Evolutionary conservation across 1,140 invertebrate species (phyloP).

Genomic region (Armadillidium nasatum): DNA sequence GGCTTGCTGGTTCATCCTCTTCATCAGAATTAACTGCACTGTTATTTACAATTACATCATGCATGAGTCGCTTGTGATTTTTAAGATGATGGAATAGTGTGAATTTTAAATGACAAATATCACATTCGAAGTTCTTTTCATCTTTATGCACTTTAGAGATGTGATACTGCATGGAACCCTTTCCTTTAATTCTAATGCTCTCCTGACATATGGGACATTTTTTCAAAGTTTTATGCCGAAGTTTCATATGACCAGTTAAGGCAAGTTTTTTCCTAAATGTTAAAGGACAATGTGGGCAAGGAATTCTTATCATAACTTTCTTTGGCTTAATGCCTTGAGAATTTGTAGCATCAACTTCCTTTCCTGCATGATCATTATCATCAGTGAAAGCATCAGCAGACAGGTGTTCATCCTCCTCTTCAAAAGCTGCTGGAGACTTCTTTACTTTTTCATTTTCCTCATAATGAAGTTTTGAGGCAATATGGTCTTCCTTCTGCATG

Average conservation of each 20-base stretch:
- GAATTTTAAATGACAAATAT: slow-evolving; percentile 37
- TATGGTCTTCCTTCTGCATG: neutral
- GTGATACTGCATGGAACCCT: slow-evolving; percentile 42
- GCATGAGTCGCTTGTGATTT: slow-evolving; percentile 36
- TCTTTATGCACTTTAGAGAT: slow-evolving; percentile 42
- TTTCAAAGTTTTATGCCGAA: slow-evolving; percentile 34
- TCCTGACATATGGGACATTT: slow-evolving; percentile 42
- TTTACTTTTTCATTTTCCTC: neutral
- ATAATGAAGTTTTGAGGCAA: neutral
- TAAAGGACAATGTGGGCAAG: slow-evolving; percentile 22
- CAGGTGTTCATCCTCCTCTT: neutral
- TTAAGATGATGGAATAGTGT: slow-evolving; percentile 40
- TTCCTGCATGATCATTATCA: neutral
- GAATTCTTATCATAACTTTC: neutral
- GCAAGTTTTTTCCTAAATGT: slow-evolving; percentile 40
- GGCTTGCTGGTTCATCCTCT: neutral
- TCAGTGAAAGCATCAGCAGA: neutral
- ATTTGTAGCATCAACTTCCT: neutral
- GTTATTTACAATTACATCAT: neutral
- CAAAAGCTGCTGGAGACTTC: neutral
- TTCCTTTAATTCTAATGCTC: slow-evolving; percentile 37
- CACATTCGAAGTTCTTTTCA: slow-evolving; percentile 35
- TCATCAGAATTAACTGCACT: slow-evolving; percentile 9
- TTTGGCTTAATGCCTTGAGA: neutral
- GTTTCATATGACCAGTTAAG: slow-evolving; percentile 38